Evolutionary conservation across 1,140 invertebrate genomes (phyloP), one percentile per base, ranked within the genome.

Genomic region (Camponotus floridanus): DNA sequence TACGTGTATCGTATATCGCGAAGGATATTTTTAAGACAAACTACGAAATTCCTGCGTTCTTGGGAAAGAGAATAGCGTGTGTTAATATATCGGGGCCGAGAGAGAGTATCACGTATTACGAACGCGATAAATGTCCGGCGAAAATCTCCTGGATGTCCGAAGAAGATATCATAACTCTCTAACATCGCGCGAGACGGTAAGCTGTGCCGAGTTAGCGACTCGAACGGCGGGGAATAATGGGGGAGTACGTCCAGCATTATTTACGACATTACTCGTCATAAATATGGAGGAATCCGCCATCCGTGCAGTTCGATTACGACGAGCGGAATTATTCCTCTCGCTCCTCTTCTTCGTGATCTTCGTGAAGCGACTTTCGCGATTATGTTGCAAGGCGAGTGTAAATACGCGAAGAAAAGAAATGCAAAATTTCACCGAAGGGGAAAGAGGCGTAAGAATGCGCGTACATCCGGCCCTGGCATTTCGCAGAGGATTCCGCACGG

Each of bases 381-480:
- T 26, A 21, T 11, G 36, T 13, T 18, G n/a, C 31, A 15, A 3
- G 5, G 13, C n/a, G 39, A 55, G 61, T 45, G 55, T 55, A 55
- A 70, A 65, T 33, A n/a, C 33, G 61, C 26, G 21, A 61, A 13
- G 36, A 68, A 48, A 45, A 68, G 26, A 36, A 78, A 76, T 3
- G 21, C 51, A 26, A 64, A 64, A 67, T 78, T 26, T 73, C 21
- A 8, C 45, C 31, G 6, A 21, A 15, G 7, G 42, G 45, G 13
- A 36, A 76, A 86, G 5, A 39, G 33, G 33, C 39, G 9, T 84
- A 90, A 84, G 81, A 79, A 78, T 9, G 9, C 48, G 39, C 33
- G 31, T 57, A 26, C 62, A 76, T 79, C 85, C 91, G 90, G 62
- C 86, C 88, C 84, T 91, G 87, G 64, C 61, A 91, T 87, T 91